These are phyloP conservation scores for Chironomus riparius DNA, from an alignment of 2,888 invertebrate genomes.

Conservation along the genomic window DNA sequence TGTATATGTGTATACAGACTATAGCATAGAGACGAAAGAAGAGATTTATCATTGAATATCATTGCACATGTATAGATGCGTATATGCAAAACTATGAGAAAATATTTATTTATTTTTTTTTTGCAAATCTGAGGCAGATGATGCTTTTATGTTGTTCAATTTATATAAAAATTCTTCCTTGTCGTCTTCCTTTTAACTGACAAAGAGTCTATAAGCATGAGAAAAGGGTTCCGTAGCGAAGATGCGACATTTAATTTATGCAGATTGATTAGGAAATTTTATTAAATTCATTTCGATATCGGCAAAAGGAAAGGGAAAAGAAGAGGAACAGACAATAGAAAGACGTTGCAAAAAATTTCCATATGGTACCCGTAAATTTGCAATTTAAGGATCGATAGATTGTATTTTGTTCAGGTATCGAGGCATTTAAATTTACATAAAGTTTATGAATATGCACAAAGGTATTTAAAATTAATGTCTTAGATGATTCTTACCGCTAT, in stretches of 20 bases:
- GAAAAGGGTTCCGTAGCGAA: constrained; percentile 6
- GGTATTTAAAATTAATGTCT: neutral
- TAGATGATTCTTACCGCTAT: neutral
- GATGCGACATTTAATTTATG: constrained; percentile 26
- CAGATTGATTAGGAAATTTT: constrained; percentile 23
- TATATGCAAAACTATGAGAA: constrained; percentile 27
- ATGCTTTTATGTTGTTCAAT: constrained; percentile 12
- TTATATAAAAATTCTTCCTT: neutral
- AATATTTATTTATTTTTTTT: constrained; percentile 22
- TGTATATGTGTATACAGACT: neutral
- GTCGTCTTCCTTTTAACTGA: neutral
- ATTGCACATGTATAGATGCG: neutral
- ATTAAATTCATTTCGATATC: neutral
- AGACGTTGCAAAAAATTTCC: constrained; percentile 26
- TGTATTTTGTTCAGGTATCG: constrained; percentile 6
- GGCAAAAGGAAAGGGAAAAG: too few relatives aligned
- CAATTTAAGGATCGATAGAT: neutral
- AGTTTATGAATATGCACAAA: constrained; percentile 26
- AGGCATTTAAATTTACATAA: constrained; percentile 28
- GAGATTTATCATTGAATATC: constrained; percentile 22
- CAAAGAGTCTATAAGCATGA: neutral
- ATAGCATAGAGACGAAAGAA: too few relatives aligned
- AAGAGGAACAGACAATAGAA: neutral
- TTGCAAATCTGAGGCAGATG: constrained; percentile 14
- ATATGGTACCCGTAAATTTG: neutral